phyloP scores from a whole-genome alignment of 92 coral and sea anemone species.

The Zoanthus solanderi region DNA sequence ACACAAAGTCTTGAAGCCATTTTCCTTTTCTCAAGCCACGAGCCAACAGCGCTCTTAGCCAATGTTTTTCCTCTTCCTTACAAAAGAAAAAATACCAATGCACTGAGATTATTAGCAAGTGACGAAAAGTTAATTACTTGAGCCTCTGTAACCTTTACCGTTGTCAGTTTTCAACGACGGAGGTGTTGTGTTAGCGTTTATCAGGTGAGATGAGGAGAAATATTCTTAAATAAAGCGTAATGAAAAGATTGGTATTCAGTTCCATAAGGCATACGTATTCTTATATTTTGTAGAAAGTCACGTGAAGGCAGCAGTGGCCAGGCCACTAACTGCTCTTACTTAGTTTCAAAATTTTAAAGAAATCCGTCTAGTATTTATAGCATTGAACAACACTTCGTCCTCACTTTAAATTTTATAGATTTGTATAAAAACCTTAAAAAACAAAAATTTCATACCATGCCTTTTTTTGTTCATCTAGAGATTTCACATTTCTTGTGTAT shows the following conservation, averaged over 20 bases:
- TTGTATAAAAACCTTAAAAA: not conserved
- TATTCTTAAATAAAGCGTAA: conserved; percentile 21
- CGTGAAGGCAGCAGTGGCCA: not conserved
- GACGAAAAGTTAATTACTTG: conserved; percentile 40
- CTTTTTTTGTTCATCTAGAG: not conserved
- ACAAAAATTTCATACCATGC: not conserved
- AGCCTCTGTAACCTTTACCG: conserved; percentile 16
- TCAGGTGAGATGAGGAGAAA: not conserved
- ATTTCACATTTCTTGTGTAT: not conserved
- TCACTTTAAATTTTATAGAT: not conserved
- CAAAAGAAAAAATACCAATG: conserved; percentile 16
- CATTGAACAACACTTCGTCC: not conserved
- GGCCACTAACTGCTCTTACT: not conserved
- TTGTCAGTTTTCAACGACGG: not conserved
- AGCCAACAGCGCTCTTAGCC: conserved; percentile 15
- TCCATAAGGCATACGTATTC: not conserved
- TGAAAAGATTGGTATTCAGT: not conserved
- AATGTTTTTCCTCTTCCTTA: not conserved
- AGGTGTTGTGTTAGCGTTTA: conserved; percentile 17
- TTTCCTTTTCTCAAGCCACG: conserved; percentile 25
- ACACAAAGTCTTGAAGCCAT: conserved; percentile 33
- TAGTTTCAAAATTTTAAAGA: not conserved
- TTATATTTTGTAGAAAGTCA: not conserved
- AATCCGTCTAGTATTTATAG: not conserved
- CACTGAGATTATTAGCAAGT: conserved; percentile 33